Evolutionary conservation across 2,113 vertebrate species (phyloP), one percentile per base, ranked within the genome.

Genomic region (Serinus canaria): DNA sequence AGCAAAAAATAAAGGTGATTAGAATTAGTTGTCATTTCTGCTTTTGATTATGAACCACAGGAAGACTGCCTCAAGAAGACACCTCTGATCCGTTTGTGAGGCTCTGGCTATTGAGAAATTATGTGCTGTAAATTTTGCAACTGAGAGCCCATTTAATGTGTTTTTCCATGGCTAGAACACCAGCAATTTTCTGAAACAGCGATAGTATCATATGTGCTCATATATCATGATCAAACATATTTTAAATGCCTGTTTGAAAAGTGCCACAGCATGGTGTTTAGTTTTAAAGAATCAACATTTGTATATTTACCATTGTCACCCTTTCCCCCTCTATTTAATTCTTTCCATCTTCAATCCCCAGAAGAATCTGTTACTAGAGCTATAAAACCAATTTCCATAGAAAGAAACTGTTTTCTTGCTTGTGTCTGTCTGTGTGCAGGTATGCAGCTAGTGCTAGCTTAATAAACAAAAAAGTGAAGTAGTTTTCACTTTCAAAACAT

Each of bases 61-160:
- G 49, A 67, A 77, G 83, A 94, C 50, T 58, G 82, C 69, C 60
- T 87, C 53, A 60, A 94, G 80, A 85, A 96, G 66, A 67, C 89
- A 44, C 50, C 49, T 79, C 80, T 87, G 33, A 85, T 84, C 73
- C 4, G 2, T 93, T 92, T 62, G 73, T 63, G 83, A 91, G 67
- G 83, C 93, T 72, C 81, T 55, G 60, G 81, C 73, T 95, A 69
- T 94, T 91, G 91, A 90, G 85, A 95, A 93, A 89, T 90, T 79
- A 52, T 3, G 33, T 68, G 95, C 93, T 87, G 94, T 97, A 96
- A 95, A 97, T 97, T 94, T 81, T 89, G 87, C 77, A 76, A 88
- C 85, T 7, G 33, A 89, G 95, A 94, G 90, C 74, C 87, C 80
- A 79, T 94, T 94, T 95, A 95, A 89, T 95, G 87, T 94, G 84